Conservation (phyloP, 2,797 vertebrate genomes). For the Petrocephalus schoutedeni region DNA sequence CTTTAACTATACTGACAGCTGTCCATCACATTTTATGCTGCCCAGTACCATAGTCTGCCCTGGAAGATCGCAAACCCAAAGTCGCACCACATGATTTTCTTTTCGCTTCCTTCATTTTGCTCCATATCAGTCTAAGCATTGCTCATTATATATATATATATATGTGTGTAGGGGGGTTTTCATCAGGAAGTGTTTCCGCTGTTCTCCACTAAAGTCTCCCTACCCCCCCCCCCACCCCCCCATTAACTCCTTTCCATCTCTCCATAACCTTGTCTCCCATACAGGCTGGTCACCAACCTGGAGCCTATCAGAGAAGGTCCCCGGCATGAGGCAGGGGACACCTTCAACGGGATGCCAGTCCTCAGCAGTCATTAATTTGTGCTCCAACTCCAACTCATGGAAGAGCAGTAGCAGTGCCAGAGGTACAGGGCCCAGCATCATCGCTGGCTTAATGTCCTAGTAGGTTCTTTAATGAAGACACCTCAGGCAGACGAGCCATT, state of each 20-base stretch:
- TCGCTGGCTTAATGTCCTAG: background rate
- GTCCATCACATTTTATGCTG: background rate
- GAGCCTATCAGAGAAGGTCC: background rate
- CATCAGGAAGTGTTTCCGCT: background rate
- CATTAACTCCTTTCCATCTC: background rate
- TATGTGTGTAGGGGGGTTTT: background rate
- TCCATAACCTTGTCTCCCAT: background rate
- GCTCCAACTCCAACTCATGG: background rate
- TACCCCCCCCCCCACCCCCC: background rate
- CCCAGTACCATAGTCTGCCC: background rate
- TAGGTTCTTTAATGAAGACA: background rate
- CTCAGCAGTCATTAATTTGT: background rate
- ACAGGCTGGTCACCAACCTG: background rate
- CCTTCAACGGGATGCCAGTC: background rate
- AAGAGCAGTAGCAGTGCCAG: background rate
- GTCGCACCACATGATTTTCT: background rate
- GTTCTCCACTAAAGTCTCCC: background rate
- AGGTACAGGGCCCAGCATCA: background rate
- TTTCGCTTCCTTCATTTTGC: background rate
- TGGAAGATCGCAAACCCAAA: background rate
- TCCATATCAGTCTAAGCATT: background rate
- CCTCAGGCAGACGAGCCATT: background rate
- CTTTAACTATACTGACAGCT: background rate
- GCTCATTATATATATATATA: background rate
- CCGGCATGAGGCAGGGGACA: background rate